A percentile compares a stretch with the other conserved stretches of the same genome.
These are phyloP conservation scores for Dipodomys merriami DNA, from an alignment of 2,113 vertebrate genomes.

Conservation along the genomic window DNA sequence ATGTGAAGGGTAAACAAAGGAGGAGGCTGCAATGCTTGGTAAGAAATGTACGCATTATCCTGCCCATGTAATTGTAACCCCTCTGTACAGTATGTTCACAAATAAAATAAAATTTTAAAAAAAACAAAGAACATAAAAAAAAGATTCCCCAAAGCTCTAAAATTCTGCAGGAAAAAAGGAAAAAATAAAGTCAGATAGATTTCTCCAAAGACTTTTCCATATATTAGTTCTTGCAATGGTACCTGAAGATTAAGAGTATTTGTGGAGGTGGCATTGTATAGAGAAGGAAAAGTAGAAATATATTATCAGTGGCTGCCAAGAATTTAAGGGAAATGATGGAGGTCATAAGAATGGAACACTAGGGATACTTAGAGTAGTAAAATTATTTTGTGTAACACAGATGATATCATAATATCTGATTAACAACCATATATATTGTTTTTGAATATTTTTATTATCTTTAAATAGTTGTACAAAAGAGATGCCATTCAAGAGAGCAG, in stretches of 20 bases:
- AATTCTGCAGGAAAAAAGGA: background rate
- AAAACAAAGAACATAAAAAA: too few relatives aligned
- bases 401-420: background rate
- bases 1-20: too few relatives aligned
- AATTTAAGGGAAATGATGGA: background rate
- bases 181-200: background rate
- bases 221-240: background rate
- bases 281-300: background rate
- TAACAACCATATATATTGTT: background rate
- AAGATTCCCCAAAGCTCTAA: conserved; percentile 13
- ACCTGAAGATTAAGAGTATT: background rate
- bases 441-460: too few relatives aligned
- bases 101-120: too few relatives aligned
- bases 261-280: background rate
- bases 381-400: background rate
- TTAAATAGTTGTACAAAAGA: too few relatives aligned
- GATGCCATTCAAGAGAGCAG: too few relatives aligned
- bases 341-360: background rate
- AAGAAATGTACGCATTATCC: too few relatives aligned
- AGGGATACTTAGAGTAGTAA: background rate
- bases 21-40: too few relatives aligned
- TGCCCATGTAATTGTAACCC: too few relatives aligned
- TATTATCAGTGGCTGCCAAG: background rate
- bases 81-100: too few relatives aligned
- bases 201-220: background rate